Base-by-base conservation (phyloP, 2,113 vertebrate genomes). In the Mixornis gularis region DNA sequence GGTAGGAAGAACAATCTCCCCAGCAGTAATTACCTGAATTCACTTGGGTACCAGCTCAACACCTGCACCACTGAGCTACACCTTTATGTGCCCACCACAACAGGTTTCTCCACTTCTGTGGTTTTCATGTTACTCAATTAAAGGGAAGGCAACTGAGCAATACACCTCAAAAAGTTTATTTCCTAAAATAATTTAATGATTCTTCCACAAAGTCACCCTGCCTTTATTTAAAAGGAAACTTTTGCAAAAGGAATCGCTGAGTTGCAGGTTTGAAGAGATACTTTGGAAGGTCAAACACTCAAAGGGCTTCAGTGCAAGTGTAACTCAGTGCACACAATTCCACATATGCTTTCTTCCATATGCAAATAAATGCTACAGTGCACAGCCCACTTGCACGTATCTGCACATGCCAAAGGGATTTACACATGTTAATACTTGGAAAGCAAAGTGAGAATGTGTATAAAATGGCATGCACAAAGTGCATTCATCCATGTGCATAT, bases 371-470 rank as follows among this genome's bases (percentile, higher is more conserved):
- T 9, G 63, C 85, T 83, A 27, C 19, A 80, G 81, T 79, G 59
- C 79, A 87, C 82, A 92, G 63, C 74, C 85, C 70, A 9, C 74
- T 93, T 85, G 93, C 91, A 94, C 38, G 34, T 64, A 94, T 92
- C 89, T 79, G 66, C 55, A 89, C 93, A 79, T 85, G 92, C 93
- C 94, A 94, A 92, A 92, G 87, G 85, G 90, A 91, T 92, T 95
- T 95, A 92, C 93, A 95, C 87, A 90, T 92, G 87, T 94, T 94
- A 79, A 72, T 93, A 91, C 82, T 96, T 94, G 92, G 94, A 95
- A 95, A 94, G 90, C 90, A 87, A 83, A 96, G 93, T 94, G 90
- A 85, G 94, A 94, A 94, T 91, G 92, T 79, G 20, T 70, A 91
- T 49, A 83, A 94, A 94, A 95, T 82, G 90, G 93, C 94, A 95